These are phyloP conservation scores for Camptogramma bilineatum DNA, from an alignment of 2,888 invertebrate species.

Conservation along the genomic window DNA sequence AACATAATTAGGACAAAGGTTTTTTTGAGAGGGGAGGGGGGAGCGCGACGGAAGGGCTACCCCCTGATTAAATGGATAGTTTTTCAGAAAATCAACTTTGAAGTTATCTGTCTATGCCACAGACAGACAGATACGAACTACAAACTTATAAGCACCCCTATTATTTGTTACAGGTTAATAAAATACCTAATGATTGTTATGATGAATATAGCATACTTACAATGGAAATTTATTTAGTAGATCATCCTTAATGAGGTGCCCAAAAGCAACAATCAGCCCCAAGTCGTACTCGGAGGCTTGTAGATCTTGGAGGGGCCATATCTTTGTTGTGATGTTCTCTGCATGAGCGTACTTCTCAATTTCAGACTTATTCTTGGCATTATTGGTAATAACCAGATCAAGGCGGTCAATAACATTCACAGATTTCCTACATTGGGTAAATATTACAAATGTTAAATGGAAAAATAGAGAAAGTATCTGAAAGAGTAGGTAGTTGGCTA, in stretches of 20 bases:
- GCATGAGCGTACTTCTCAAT: constrained; percentile 89
- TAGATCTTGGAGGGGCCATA: constrained; percentile 87
- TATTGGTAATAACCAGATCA: constrained; percentile 90
- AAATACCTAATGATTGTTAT: too few relatives aligned
- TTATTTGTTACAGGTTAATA: too few relatives aligned
- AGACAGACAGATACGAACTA: too few relatives aligned
- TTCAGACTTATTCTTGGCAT: constrained; percentile 84
- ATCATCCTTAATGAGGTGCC: constrained; percentile 92
- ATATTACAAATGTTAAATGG: constrained; percentile 1
- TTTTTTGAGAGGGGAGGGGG: too few relatives aligned
- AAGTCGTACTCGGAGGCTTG: constrained; percentile 88
- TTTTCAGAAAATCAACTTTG: too few relatives aligned
- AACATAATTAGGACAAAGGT: too few relatives aligned
- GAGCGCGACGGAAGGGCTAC: too few relatives aligned
- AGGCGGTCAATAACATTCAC: constrained; percentile 81
- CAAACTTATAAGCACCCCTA: too few relatives aligned
- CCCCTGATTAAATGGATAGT: too few relatives aligned
- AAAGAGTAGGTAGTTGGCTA: not conserved
- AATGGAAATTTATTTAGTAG: constrained; percentile 92
- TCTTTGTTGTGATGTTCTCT: constrained; percentile 85
- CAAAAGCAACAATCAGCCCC: constrained; percentile 97
- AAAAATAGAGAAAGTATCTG: not conserved
- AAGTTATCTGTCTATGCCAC: too few relatives aligned
- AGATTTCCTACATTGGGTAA: constrained; percentile 75
- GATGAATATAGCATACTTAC: constrained; percentile 84